These are phyloP conservation scores for Ctenicera cuprea DNA, from an alignment of 2,888 invertebrate species.

Conservation along the genomic window DNA sequence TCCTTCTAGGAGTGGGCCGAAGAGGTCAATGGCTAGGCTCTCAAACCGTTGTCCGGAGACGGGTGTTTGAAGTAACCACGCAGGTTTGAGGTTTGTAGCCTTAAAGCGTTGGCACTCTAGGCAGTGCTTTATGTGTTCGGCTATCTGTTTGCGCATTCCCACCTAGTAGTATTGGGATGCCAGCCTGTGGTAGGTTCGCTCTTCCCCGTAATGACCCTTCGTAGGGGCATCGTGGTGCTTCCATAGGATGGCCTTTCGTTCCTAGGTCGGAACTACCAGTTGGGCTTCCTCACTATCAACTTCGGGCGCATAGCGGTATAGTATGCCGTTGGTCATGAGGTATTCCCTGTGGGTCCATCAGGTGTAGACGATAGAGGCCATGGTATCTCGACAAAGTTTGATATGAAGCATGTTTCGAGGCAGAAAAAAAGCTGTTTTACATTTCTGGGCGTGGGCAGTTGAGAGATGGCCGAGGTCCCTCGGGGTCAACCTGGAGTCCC, in stretches of 20 bases:
- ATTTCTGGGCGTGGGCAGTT: background rate
- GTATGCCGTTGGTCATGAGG: conserved; percentile 48
- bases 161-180: too few species aligned
- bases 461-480: too few species aligned
- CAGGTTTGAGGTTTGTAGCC: conserved; percentile 57
- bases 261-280: background rate
- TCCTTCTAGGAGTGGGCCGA: background rate
- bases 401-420: background rate
- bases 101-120: conserved; percentile 61
- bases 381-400: background rate
- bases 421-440: background rate
- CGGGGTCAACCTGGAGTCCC: too few species aligned
- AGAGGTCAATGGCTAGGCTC: background rate
- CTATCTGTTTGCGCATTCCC: too few species aligned
- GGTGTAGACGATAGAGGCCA: background rate
- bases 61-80: conserved; percentile 61
- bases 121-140: too few species aligned
- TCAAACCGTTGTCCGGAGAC: background rate
- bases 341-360: too few species aligned
- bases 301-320: conserved; percentile 51
- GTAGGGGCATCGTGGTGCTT: conserved; percentile 58
- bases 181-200: conserved; percentile 60
- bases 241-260: conserved; percentile 49
- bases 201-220: conserved; percentile 61
- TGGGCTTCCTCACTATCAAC: conserved; percentile 56